phyloP scores from a whole-genome alignment of 92 coral and sea anemone species.

The Parazoanthus darwini region DNA sequence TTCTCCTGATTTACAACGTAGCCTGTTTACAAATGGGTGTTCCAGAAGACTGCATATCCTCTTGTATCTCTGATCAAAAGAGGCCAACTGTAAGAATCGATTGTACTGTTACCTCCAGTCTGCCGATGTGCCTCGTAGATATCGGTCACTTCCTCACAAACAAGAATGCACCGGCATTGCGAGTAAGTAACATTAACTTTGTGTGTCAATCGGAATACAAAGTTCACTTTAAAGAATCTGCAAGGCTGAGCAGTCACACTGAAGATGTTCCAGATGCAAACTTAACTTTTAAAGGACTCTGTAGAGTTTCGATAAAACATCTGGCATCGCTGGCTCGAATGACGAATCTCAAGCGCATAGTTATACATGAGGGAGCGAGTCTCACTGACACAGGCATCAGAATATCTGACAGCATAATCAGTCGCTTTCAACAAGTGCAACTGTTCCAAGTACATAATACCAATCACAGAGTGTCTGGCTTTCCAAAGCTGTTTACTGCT shows the following conservation, averaged over 20 bases:
- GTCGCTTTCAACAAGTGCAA: neutral
- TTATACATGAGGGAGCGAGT: neutral
- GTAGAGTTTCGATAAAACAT: neutral
- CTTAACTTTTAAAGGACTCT: neutral
- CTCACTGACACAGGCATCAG: neutral
- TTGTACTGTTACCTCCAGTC: neutral
- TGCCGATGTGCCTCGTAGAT: neutral
- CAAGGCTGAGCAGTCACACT: neutral
- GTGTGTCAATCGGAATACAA: neutral
- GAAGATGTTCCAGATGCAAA: neutral
- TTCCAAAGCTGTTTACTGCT: slow-evolving; percentile 24
- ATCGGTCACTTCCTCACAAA: neutral
- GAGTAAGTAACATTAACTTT: neutral
- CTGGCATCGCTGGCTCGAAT: slow-evolving; percentile 1
- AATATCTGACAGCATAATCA: neutral
- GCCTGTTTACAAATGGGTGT: neutral
- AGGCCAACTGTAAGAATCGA: neutral
- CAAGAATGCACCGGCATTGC: neutral
- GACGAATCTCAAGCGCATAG: neutral
- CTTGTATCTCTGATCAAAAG: neutral
- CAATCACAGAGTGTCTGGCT: neutral
- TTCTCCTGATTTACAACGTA: neutral
- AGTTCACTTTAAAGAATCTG: neutral
- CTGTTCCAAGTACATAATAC: neutral
- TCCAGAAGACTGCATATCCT: neutral